A percentile compares a stretch with the other conserved stretches of the same genome.
These are phyloP conservation scores for Hypomecis punctinalis DNA, from an alignment of 2,888 invertebrate species.

Conservation along the genomic window DNA sequence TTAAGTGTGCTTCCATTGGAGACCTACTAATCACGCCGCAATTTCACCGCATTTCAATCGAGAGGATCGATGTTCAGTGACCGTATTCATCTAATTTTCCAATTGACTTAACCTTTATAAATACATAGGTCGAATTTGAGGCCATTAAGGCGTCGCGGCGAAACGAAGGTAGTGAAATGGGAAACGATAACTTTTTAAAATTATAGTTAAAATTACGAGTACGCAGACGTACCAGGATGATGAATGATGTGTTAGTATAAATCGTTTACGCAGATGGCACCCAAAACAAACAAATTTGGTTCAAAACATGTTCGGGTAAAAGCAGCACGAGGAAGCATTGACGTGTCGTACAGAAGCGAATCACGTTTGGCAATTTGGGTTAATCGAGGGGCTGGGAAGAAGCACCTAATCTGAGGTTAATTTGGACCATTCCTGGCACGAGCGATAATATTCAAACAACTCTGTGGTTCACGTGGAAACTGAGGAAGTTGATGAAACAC, in stretches of 20 bases:
- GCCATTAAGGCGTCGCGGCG: slow-evolving; percentile 13
- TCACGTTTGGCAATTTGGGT: slow-evolving; percentile 30
- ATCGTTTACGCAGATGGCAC: neutral
- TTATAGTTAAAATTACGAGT: too few relatives aligned
- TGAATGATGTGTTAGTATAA: too few relatives aligned
- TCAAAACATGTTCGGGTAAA: slow-evolving; percentile 14
- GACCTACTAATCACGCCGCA: slow-evolving; percentile 49
- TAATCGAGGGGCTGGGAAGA: slow-evolving; percentile 26
- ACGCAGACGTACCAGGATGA: too few relatives aligned
- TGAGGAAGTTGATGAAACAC: slow-evolving; percentile 4
- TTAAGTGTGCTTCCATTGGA: slow-evolving; percentile 48
- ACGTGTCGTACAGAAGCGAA: slow-evolving; percentile 23
- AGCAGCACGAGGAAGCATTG: slow-evolving; percentile 12
- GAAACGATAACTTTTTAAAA: neutral
- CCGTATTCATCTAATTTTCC: slow-evolving; percentile 39
- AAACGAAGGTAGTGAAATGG: neutral
- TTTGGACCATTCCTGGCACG: slow-evolving; percentile 16
- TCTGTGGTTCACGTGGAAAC: slow-evolving; percentile 8
- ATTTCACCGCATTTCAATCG: slow-evolving; percentile 44
- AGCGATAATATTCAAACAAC: slow-evolving; percentile 17
- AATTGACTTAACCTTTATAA: slow-evolving; percentile 36
- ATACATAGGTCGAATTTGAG: slow-evolving; percentile 27
- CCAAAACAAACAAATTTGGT: slow-evolving; percentile 2
- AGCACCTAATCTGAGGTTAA: slow-evolving; percentile 23
- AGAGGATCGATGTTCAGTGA: slow-evolving; percentile 30